Evolutionary conservation across 2,888 invertebrate species (phyloP).

Genomic region (Polymixis lichenea): DNA sequence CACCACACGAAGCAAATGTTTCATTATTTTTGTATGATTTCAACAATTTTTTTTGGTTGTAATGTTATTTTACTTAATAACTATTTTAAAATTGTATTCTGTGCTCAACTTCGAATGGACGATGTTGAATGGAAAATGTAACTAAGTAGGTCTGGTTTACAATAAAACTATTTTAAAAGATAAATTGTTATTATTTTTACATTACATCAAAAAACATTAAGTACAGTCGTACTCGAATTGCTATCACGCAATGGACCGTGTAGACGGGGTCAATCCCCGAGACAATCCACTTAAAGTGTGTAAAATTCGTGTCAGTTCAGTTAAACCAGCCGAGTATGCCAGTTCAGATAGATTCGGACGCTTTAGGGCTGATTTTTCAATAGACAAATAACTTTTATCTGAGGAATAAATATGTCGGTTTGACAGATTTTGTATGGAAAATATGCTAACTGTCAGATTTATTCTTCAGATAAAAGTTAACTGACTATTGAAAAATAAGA

Average conservation of each 20-base stretch:
- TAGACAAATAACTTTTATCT: too few species aligned
- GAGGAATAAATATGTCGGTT: too few species aligned
- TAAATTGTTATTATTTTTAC: not conserved
- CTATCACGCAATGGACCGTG: not conserved
- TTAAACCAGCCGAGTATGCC: too few species aligned
- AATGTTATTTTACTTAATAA: conserved; percentile 1
- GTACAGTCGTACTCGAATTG: not conserved
- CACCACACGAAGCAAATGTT: not conserved
- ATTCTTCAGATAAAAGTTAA: too few species aligned
- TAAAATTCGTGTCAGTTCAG: too few species aligned
- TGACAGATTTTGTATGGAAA: too few species aligned
- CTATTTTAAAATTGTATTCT: conserved; percentile 13
- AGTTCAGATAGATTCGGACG: too few species aligned
- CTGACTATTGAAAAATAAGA: too few species aligned
- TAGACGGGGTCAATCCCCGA: too few species aligned
- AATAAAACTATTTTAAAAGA: conserved; percentile 39
- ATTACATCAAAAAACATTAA: not conserved
- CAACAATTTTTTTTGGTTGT: not conserved
- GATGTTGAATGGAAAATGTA: conserved; percentile 8
- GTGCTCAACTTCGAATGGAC: not conserved
- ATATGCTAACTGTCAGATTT: too few species aligned
- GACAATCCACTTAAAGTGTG: too few species aligned
- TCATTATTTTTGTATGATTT: conserved; percentile 20
- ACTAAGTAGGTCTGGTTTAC: conserved; percentile 14
- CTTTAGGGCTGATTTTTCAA: too few species aligned